A percentile compares a stretch with the other conserved stretches of the same genome.
phyloP scores from a whole-genome alignment of 1,140 invertebrate genomes.

The Zaprionus nigranus region DNA sequence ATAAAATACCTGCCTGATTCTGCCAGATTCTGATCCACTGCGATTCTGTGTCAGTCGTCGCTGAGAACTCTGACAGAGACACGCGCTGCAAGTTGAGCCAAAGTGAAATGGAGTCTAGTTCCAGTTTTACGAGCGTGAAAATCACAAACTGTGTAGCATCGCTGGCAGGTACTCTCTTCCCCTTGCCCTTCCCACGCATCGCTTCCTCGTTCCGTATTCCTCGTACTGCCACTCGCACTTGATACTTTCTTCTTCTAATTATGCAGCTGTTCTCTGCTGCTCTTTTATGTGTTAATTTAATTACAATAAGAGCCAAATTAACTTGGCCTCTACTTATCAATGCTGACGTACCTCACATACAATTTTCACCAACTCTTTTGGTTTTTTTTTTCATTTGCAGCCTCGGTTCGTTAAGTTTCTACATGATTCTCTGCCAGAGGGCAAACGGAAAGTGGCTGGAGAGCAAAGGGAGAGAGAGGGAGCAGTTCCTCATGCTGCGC shows the following conservation, averaged over 20 bases:
- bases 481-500: slow-evolving; percentile 8
- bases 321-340: slow-evolving; percentile 66
- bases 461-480: neutral
- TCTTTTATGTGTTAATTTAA: slow-evolving; percentile 76
- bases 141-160: slow-evolving; percentile 61
- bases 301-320: slow-evolving; percentile 80
- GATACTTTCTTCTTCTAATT: slow-evolving; percentile 76
- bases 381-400: slow-evolving; percentile 62
- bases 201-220: neutral
- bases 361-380: slow-evolving; percentile 30
- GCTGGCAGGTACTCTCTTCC: neutral
- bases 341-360: slow-evolving; percentile 24
- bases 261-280: slow-evolving; percentile 69
- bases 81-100: slow-evolving; percentile 42
- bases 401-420: slow-evolving; percentile 69
- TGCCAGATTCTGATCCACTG: slow-evolving; percentile 26
- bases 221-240: slow-evolving; percentile 3
- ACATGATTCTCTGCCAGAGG: slow-evolving; percentile 34
- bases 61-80: slow-evolving; percentile 26
- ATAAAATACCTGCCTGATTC: slow-evolving; percentile 15
- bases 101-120: slow-evolving; percentile 69
- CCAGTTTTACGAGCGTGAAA: slow-evolving; percentile 59
- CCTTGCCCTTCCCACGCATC: neutral
- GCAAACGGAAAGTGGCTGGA: neutral
- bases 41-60: slow-evolving; percentile 70